Evolutionary conservation across 2,888 invertebrate species (phyloP), one percentile per base, ranked within the genome.

Genomic region (Mantis religiosa): DNA sequence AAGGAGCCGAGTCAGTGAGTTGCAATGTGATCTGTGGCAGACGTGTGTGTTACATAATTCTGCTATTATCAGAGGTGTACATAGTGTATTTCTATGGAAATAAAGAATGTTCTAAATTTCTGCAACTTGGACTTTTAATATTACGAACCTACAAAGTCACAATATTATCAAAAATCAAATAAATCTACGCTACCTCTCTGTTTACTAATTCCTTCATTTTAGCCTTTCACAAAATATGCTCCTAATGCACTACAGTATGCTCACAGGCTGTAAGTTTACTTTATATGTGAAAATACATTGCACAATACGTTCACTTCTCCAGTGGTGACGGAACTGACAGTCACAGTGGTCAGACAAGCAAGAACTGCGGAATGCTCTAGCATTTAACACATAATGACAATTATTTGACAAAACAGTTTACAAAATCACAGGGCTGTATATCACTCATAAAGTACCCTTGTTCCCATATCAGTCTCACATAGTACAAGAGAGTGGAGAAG

Each of bases 311-410:
- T 41, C 41, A 41, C 41, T 41, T 9, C 34, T 34, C 34, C 34
- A 34, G 34, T 41, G 41, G 41, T 41, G 41, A 71, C 20, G 25
- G 25, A 71, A 71, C 25, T 15, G 54, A 71, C 25, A 71, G 25
- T 71, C 27, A 85, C 84, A 84, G 88, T 88, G 88, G 84, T 88
- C 88, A 85, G 84, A 81, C 88, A 88, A 88, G 82, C 84, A 30
- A 34, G 27, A 88, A 34, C 28, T 88, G 71, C 84, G 84, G 88
- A 88, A 88, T 88, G 88, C 85, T 84, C 88, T 82, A 87, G 82
- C 82, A 87, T 9, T 41, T 47, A 87, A 81, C 87, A 81, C 82
- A 81, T 87, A 87, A 71, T 71, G 54, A 71, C 87, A 82, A 82
- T 30, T 82, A 82, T 87, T 82, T 82, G 87, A 87, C 82, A 87